These are phyloP conservation scores for Cisticola juncidis DNA, from an alignment of 2,113 vertebrate genomes.

Conservation along the genomic window DNA sequence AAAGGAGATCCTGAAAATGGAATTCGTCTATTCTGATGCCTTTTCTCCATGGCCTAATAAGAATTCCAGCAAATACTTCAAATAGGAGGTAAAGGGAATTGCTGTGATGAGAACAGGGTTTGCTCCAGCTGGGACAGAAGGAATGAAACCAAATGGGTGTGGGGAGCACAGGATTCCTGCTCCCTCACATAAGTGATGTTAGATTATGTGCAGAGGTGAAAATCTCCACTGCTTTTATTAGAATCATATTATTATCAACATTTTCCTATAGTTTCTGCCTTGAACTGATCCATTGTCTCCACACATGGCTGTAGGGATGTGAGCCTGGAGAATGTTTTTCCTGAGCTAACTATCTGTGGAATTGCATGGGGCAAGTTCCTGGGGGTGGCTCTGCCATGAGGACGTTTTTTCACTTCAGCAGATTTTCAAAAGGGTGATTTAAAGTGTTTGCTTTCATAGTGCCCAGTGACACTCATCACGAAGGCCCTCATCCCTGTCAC, in stretches of 20 bases:
- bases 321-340: neutral
- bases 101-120: neutral
- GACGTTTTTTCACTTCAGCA: neutral
- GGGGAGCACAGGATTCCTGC: neutral
- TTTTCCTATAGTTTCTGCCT: neutral
- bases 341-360: neutral
- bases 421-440: neutral
- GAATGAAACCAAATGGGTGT: accelerated
- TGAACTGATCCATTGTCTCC: accelerated
- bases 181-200: neutral
- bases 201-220: neutral
- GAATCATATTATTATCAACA: neutral
- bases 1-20: neutral
- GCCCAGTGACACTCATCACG: neutral
- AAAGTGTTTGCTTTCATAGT: neutral
- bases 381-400: neutral
- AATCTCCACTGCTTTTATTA: neutral
- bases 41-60: neutral
- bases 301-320: accelerated
- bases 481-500: neutral
- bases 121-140: neutral
- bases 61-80: neutral
- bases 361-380: accelerated
- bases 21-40: neutral
- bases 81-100: neutral